These are phyloP conservation scores for Hippasteria phrygiana DNA, from an alignment of 53 echinoderm and acorn worm species.

Conservation along the genomic window DNA sequence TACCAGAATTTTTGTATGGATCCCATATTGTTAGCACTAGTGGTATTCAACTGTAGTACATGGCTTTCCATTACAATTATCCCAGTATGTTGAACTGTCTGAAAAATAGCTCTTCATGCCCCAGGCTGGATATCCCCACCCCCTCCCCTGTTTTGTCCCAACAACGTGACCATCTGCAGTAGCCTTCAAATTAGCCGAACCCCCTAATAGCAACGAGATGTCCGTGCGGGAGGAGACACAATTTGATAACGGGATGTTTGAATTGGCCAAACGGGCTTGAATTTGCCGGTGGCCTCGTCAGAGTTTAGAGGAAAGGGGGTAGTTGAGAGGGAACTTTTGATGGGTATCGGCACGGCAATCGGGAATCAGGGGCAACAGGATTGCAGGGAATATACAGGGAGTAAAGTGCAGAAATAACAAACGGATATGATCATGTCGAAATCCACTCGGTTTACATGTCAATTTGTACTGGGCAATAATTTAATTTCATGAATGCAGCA, in stretches of 20 bases:
- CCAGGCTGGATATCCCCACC: not conserved
- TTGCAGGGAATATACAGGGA: too few species aligned
- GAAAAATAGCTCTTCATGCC: too few species aligned
- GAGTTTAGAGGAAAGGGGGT: constrained; percentile 30
- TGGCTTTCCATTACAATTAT: too few species aligned
- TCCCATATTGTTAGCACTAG: too few species aligned
- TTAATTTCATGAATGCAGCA: too few species aligned
- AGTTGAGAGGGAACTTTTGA: constrained; percentile 50
- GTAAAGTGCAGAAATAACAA: not conserved
- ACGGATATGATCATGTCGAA: not conserved
- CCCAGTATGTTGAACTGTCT: too few species aligned
- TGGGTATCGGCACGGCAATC: constrained; percentile 57
- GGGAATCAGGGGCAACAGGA: constrained; percentile 36
- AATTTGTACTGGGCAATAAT: not conserved
- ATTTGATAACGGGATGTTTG: constrained; percentile 63
- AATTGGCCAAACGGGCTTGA: constrained; percentile 68
- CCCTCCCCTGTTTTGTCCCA: not conserved
- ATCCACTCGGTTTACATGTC: not conserved
- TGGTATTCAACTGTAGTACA: too few species aligned
- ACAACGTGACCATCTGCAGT: not conserved
- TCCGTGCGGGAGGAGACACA: constrained; percentile 52
- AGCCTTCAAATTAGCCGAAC: constrained; percentile 5
- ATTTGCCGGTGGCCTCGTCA: constrained; percentile 59
- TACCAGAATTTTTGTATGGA: too few species aligned
- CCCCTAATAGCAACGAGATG: constrained; percentile 63